phyloP scores from a whole-genome alignment of 1,140 invertebrate species.

The Diprion similis region DNA sequence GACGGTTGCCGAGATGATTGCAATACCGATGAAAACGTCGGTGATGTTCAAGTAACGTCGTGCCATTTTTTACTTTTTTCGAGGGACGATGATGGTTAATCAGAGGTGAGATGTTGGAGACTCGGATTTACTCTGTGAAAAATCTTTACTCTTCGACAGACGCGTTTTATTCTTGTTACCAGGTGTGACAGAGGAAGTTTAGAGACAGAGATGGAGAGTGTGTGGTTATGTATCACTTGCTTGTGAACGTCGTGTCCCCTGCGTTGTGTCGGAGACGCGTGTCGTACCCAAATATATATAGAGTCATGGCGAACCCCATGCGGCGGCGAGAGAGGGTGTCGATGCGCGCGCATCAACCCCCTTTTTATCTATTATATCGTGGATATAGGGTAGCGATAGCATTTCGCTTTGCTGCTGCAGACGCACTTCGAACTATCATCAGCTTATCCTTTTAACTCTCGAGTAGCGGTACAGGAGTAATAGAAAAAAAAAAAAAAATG shows the following conservation, averaged over 20 bases:
- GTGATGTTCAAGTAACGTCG: neutral
- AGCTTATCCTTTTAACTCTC: no score
- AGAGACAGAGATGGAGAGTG: no score
- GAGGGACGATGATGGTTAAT: no score
- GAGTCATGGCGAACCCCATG: neutral
- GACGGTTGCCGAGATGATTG: neutral
- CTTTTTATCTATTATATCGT: neutral
- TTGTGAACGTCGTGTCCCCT: neutral
- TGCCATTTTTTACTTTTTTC: neutral
- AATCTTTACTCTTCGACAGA: neutral
- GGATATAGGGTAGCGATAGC: no score
- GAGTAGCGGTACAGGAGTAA: no score
- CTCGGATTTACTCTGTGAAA: neutral
- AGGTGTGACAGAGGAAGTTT: no score
- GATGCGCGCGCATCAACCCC: neutral
- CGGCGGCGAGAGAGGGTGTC: neutral
- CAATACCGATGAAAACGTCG: neutral
- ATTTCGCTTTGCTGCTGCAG: no score
- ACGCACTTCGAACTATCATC: no score
- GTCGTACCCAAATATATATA: neutral
- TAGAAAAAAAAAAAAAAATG: no score
- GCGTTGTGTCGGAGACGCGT: slow-evolving; percentile 4
- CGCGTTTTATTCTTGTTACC: no score
- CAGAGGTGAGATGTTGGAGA: no score
- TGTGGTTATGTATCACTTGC: no score